These are phyloP conservation scores for Epinotia demarniana DNA, from an alignment of 2,888 invertebrate species.

Conservation along the genomic window DNA sequence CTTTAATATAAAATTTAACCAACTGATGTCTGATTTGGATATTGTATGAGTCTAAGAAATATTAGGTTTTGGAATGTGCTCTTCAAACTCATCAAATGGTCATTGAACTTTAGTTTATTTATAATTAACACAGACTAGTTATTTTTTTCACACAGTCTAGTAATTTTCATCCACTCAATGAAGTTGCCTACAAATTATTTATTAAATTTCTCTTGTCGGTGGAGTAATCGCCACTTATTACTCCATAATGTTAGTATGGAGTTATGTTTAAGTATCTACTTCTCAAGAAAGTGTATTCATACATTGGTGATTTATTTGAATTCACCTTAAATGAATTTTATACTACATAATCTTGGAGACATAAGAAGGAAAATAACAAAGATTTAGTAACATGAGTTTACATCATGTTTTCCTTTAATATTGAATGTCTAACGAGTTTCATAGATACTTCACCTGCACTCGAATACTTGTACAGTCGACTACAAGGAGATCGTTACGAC, in stretches of 20 bases:
- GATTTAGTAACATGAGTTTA: background rate
- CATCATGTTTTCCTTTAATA: constrained; percentile 1
- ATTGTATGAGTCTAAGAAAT: background rate
- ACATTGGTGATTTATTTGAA: too few species aligned
- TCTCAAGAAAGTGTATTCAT: too few species aligned
- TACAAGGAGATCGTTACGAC: background rate
- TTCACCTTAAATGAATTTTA: too few species aligned
- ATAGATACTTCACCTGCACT: background rate
- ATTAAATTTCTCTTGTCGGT: background rate
- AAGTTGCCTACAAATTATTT: background rate
- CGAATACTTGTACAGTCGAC: background rate
- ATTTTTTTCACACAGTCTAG: background rate
- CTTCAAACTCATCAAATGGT: constrained; percentile 16
- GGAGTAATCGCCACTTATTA: too few species aligned
- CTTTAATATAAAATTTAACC: background rate
- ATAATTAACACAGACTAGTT: background rate
- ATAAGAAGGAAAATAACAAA: constrained; percentile 7
- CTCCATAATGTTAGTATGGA: too few species aligned
- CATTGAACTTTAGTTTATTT: constrained; percentile 10
- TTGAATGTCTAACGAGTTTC: background rate
- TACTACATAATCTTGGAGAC: background rate
- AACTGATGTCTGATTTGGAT: background rate
- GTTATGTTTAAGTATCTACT: background rate
- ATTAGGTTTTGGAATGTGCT: background rate
- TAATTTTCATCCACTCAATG: background rate